phyloP scores from a whole-genome alignment of 2,888 invertebrate species.

The Pseudococcus viburni region DNA sequence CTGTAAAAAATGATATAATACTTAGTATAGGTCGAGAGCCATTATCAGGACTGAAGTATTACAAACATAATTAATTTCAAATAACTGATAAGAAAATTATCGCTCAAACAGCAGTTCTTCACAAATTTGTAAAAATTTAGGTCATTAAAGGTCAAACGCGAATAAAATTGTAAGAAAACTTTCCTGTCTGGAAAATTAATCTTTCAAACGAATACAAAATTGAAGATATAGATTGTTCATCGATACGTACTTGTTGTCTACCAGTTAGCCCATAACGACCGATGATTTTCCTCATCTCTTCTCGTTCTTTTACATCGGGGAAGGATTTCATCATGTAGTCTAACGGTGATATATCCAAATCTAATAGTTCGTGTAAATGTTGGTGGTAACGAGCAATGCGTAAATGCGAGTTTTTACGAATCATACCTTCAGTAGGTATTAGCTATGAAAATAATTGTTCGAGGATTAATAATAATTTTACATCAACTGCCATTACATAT shows the following conservation, averaged over 20 bases:
- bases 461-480: neutral
- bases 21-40: too few relatives aligned
- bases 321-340: constrained; percentile 99
- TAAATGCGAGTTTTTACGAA: constrained; percentile 97
- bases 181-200: too few relatives aligned
- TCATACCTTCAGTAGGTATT: constrained; percentile 95
- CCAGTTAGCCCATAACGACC: constrained; percentile 98
- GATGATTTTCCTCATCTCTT: constrained; percentile 99
- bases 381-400: constrained; percentile 98
- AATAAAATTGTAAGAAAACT: too few relatives aligned
- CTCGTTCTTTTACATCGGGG: constrained; percentile 96
- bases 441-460: constrained; percentile 74
- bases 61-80: too few relatives aligned
- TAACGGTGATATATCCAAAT: constrained; percentile 93
- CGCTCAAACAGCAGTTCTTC: too few relatives aligned
- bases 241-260: constrained; percentile 84
- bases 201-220: neutral
- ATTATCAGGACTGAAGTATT: too few relatives aligned
- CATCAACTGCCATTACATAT: neutral
- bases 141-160: too few relatives aligned
- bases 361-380: constrained; percentile 96
- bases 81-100: too few relatives aligned
- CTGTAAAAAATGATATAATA: constrained; percentile 72
- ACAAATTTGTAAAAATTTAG: too few relatives aligned
- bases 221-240: neutral